Conservation (phyloP, 2,888 invertebrate genomes). For the Lithophane leautieri region DNA sequence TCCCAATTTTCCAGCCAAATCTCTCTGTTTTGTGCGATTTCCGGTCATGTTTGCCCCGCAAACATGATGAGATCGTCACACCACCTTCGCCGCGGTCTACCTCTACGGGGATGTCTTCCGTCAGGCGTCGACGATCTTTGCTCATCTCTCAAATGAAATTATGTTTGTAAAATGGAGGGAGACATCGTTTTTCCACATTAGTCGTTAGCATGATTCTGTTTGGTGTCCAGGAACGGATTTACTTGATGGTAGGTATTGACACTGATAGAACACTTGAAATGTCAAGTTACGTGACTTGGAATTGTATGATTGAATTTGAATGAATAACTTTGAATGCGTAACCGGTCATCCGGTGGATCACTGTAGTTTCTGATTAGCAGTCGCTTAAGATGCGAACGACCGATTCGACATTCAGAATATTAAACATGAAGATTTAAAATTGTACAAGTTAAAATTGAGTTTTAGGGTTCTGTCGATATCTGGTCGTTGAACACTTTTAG, state of each 20-base stretch:
- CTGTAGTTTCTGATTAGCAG: constrained; percentile 75
- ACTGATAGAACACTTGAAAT: constrained; percentile 52
- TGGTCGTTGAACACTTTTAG: not conserved
- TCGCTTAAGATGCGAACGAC: constrained; percentile 69
- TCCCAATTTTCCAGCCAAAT: not conserved
- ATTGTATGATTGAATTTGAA: constrained; percentile 78
- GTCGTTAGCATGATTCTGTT: not conserved
- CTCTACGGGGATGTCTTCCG: not conserved
- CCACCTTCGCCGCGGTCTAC: not conserved
- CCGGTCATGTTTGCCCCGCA: not conserved
- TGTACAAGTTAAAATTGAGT: constrained; percentile 14
- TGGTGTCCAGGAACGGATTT: constrained; percentile 4
- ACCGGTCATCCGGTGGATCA: constrained; percentile 72
- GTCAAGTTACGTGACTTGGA: constrained; percentile 82
- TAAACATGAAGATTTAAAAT: constrained; percentile 37
- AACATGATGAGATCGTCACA: not conserved
- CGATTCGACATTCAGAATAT: constrained; percentile 69
- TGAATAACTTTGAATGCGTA: constrained; percentile 75
- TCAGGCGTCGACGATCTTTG: not conserved
- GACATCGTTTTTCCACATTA: constrained; percentile 1
- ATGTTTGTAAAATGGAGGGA: not conserved
- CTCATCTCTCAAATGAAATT: not conserved
- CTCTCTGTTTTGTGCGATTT: no score
- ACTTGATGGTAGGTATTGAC: constrained; percentile 40
- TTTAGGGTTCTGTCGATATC: not conserved